Evolutionary conservation across 2,888 invertebrate species (phyloP).

Genomic region (Melieria crassipennis): DNA sequence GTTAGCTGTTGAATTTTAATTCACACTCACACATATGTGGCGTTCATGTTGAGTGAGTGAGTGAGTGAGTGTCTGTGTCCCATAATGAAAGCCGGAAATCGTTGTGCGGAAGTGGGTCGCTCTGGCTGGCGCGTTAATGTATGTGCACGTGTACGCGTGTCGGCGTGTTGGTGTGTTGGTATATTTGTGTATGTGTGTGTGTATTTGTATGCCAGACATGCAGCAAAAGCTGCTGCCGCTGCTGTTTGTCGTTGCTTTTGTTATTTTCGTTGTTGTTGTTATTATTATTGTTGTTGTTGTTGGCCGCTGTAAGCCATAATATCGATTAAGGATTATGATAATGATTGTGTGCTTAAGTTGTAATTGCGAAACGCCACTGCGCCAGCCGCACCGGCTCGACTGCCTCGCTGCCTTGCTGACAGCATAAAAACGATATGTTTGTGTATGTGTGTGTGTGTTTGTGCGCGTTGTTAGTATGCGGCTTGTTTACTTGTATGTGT

Average conservation of each 20-base stretch:
- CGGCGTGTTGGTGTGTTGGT: conserved; percentile 1
- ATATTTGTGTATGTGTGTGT: conserved; percentile 10
- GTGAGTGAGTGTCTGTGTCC: background rate
- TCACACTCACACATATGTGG: conserved; percentile 38
- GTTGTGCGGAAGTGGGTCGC: conserved; percentile 51
- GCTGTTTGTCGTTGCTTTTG: conserved; percentile 16
- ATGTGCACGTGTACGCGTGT: conserved; percentile 1
- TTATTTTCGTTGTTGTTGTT: conserved; percentile 20
- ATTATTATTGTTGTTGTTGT: conserved; percentile 43
- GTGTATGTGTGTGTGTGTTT: conserved; percentile 6
- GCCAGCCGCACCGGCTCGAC: conserved; percentile 1
- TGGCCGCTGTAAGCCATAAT: conserved; percentile 51
- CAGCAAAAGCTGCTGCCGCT: conserved; percentile 27
- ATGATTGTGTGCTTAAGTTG: conserved; percentile 64
- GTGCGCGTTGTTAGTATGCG: background rate
- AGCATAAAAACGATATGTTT: background rate
- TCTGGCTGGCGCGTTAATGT: conserved; percentile 33
- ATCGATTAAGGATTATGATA: conserved; percentile 65
- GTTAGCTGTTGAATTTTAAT: conserved; percentile 48
- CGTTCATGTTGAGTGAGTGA: too few relatives aligned
- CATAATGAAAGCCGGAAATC: conserved; percentile 42
- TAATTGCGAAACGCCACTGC: conserved; percentile 54
- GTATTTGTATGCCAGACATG: conserved; percentile 14
- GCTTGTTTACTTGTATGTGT: conserved; percentile 7
- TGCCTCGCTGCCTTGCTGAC: conserved; percentile 1